phyloP scores from a whole-genome alignment of 1,140 invertebrate genomes.

The Platorchestia sp. region DNA sequence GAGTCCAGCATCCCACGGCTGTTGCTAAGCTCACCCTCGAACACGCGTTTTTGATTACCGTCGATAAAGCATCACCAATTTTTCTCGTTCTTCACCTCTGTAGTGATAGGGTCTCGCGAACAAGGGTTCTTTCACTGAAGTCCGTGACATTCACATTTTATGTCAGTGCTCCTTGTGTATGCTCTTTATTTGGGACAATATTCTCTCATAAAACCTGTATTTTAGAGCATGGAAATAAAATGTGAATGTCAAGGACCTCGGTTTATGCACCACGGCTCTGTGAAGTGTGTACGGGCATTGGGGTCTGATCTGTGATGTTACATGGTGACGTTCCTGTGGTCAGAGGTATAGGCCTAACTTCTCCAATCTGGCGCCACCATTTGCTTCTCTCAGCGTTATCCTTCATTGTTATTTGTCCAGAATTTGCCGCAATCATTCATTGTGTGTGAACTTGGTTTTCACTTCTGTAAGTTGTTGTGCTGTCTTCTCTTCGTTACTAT shows the following conservation, averaged over 20 bases:
- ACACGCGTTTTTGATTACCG: background rate
- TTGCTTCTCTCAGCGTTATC: background rate
- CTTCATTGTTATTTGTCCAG: constrained; percentile 3
- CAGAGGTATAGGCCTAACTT: background rate
- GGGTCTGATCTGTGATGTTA: background rate
- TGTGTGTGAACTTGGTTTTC: background rate
- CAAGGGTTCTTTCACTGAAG: background rate
- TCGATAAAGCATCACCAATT: background rate
- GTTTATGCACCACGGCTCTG: background rate
- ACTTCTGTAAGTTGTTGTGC: background rate
- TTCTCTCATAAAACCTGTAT: background rate
- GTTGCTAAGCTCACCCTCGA: background rate
- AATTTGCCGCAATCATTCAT: background rate
- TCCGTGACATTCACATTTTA: background rate
- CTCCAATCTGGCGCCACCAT: background rate
- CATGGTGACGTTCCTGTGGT: background rate
- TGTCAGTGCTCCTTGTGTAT: background rate
- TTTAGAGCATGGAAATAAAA: background rate
- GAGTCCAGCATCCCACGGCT: background rate
- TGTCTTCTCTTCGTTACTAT: background rate
- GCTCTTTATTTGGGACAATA: background rate
- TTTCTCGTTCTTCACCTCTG: background rate
- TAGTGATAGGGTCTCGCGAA: background rate
- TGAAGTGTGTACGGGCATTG: background rate
- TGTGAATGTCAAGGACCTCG: background rate